Evolutionary conservation across 2,797 vertebrate species (phyloP).

Genomic region (Pantherophis alleghaniensis): DNA sequence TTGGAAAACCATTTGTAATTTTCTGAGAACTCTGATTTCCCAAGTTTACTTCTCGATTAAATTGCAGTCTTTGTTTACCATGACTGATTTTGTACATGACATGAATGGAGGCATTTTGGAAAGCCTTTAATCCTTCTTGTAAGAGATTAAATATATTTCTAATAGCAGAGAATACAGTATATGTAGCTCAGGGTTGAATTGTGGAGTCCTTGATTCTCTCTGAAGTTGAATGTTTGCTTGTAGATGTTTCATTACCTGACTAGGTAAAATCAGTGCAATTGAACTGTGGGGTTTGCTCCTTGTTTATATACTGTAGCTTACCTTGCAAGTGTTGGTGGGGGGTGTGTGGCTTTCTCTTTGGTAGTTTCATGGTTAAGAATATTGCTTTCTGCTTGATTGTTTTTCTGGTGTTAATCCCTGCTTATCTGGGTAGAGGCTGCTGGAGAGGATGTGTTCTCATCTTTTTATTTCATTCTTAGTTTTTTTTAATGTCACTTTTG

Average conservation of each 20-base stretch:
- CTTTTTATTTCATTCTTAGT: background rate
- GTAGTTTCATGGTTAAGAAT: background rate
- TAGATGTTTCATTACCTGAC: background rate
- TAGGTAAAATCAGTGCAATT: background rate
- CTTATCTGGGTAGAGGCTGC: background rate
- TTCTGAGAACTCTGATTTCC: conserved; percentile 16
- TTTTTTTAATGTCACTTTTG: background rate
- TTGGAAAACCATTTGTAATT: background rate
- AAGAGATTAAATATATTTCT: background rate
- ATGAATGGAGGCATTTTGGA: background rate
- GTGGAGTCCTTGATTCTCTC: background rate
- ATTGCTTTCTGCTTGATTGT: background rate
- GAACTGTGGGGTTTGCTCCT: background rate
- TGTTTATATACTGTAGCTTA: background rate
- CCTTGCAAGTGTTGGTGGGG: background rate
- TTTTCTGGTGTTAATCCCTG: background rate
- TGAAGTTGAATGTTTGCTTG: background rate
- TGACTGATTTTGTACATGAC: background rate
- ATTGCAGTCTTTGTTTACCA: background rate
- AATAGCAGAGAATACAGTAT: background rate
- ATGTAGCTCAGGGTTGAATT: background rate
- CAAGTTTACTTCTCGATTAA: conserved; percentile 11
- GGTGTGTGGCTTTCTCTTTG: background rate
- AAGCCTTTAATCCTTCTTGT: conserved; percentile 20
- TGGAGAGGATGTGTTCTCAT: background rate